Percentiles rank a stretch among this genome's conserved stretches.
These are phyloP conservation scores for Rhopalosiphum padi DNA, from an alignment of 1,140 invertebrate genomes.

Conservation along the genomic window DNA sequence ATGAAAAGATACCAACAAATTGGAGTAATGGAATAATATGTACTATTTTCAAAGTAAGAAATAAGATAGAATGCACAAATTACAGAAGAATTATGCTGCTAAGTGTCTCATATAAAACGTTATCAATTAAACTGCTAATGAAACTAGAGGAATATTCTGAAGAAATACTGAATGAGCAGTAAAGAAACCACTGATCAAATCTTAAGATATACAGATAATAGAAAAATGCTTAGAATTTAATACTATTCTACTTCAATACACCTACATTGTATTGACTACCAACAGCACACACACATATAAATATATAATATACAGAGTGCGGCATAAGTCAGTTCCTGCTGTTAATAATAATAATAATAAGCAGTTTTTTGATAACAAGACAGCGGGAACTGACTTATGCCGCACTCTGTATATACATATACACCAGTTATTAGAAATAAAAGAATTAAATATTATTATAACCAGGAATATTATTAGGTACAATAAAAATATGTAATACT, in stretches of 20 bases:
- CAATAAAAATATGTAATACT: too few relatives aligned
- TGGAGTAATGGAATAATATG: slow-evolving; percentile 30
- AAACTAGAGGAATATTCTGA: neutral
- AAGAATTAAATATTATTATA: too few relatives aligned
- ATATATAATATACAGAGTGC: too few relatives aligned
- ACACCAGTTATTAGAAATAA: too few relatives aligned
- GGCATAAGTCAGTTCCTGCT: too few relatives aligned
- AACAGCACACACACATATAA: neutral
- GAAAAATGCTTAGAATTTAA: neutral
- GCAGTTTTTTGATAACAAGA: too few relatives aligned
- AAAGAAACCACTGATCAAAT: neutral
- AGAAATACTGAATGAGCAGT: neutral
- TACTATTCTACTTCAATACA: neutral
- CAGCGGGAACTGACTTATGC: too few relatives aligned
- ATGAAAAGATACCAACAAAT: neutral
- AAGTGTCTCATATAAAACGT: neutral
- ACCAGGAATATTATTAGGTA: too few relatives aligned
- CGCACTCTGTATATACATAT: too few relatives aligned
- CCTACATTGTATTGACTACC: neutral
- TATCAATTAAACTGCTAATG: neutral
- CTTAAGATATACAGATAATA: too few relatives aligned
- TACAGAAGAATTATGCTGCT: slow-evolving; percentile 12
- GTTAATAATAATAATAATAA: too few relatives aligned
- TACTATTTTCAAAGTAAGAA: neutral
- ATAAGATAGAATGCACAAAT: neutral